Evolutionary conservation across 2,113 vertebrate genomes (phyloP), one percentile per base, ranked within the genome.

Genomic region (Stictonetta naevosa): DNA sequence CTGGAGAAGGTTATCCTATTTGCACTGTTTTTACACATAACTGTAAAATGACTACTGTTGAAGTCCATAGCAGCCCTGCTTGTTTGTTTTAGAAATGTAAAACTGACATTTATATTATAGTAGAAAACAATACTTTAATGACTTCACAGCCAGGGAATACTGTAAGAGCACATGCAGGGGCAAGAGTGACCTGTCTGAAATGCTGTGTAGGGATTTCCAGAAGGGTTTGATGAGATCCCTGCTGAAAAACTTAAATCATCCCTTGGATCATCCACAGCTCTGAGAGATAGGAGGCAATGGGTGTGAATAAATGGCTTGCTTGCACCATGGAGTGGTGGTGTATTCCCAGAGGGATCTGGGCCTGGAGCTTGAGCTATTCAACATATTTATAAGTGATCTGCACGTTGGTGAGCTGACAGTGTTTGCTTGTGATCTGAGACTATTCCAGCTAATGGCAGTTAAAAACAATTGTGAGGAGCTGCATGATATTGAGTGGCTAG

Each of bases 1-100:
- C 88, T 96, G 96, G 92, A 83, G 88, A 89, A 96, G 77, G 88
- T 96, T 96, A 96, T 96, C 94, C 91, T 88, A 83, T 91, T 96
- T 96, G 77, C 86, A 77, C 86, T 93, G n/a, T 79, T 96, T 79
- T 92, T 94, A 21, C 44, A 69, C 31, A 4, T 64, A 79, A 66
- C 66, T 89, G 58, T 91, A 84, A 94, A 95, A 88, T 82, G 21
- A 82, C 62, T 96, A n/a, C 73, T 71, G 40, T 71, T 69, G 46
- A 72, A 92, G 90, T 89, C 83, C 60, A 46, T 34, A 93, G 74
- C 59, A 55, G 48, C 36, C 68, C 50, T 86, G 58, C 58, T 96
- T 92, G 4, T 94, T 94, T 94, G 58, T 75, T 94, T 96, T 91
- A 92, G 46, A 93, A 91, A 71, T 85, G 86, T 91, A 90, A 96